A percentile compares a stretch with the other conserved stretches of the same genome.
These are phyloP conservation scores for Odontomachus brunneus DNA, from an alignment of 1,140 invertebrate genomes.

Conservation along the genomic window DNA sequence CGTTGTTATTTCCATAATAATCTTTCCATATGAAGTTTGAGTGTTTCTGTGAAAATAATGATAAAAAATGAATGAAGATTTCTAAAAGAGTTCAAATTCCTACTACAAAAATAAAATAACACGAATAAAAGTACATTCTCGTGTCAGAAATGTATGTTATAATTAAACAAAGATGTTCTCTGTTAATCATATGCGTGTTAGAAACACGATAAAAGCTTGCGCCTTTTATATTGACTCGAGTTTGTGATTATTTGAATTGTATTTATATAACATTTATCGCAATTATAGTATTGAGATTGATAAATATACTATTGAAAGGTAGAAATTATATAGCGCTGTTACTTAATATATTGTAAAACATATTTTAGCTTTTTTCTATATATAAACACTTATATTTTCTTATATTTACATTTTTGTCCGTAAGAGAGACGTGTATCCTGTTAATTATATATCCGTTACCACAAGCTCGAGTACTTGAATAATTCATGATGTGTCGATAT, in stretches of 20 bases:
- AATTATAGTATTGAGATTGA: no score
- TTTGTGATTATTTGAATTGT: background rate
- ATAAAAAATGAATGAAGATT: no score
- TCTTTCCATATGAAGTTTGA: no score
- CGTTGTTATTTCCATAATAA: no score
- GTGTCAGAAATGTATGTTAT: background rate
- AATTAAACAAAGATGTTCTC: background rate
- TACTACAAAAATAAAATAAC: no score
- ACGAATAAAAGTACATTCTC: no score
- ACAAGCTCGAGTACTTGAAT: background rate
- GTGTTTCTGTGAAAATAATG: no score
- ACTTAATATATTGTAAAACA: conserved; percentile 2
- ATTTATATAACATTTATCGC: background rate
- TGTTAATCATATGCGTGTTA: background rate
- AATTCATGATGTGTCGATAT: background rate
- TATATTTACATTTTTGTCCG: background rate
- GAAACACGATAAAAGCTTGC: background rate
- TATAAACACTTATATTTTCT: conserved; percentile 48
- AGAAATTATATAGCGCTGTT: background rate
- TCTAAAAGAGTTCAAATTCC: no score
- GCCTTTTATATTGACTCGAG: background rate
- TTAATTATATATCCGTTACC: background rate
- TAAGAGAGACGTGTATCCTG: background rate
- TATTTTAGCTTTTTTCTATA: conserved; percentile 20
- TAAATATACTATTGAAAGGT: background rate